A percentile compares a stretch with the other conserved stretches of the same genome.
These are phyloP conservation scores for Podarcis raffonei DNA, from an alignment of 2,113 vertebrate species.

Conservation along the genomic window DNA sequence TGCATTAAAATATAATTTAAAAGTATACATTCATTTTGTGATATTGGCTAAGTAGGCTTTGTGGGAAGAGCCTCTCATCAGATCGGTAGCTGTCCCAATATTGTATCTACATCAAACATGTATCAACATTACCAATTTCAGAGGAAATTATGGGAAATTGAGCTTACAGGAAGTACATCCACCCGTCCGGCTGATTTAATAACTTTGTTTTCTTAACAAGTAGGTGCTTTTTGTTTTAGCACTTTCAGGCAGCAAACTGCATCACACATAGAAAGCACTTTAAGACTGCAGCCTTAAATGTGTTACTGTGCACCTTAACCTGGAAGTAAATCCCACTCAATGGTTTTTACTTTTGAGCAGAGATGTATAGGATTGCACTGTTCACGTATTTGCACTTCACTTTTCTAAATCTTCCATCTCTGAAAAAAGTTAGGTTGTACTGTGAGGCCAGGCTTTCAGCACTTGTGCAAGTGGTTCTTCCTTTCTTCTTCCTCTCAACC, in stretches of 20 bases:
- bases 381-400: conserved; percentile 3
- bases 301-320: too few species aligned
- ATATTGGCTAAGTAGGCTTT: background rate
- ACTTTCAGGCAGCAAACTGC: background rate
- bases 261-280: background rate
- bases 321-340: too few species aligned
- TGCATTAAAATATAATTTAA: background rate
- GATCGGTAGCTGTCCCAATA: background rate
- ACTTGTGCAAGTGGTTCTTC: background rate
- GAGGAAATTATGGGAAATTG: too few species aligned
- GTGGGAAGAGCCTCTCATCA: background rate
- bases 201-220: background rate
- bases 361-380: background rate
- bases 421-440: background rate
- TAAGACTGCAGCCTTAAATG: background rate
- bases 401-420: background rate
- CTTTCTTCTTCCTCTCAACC: background rate
- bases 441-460: background rate
- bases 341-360: too few species aligned
- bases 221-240: background rate
- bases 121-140: too few species aligned
- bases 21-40: background rate
- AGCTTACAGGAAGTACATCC: too few species aligned
- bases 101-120: too few species aligned
- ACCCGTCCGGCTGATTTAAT: too few species aligned